Base-by-base conservation (phyloP, 2,888 invertebrate species). In the Charanyca ferruginea region DNA sequence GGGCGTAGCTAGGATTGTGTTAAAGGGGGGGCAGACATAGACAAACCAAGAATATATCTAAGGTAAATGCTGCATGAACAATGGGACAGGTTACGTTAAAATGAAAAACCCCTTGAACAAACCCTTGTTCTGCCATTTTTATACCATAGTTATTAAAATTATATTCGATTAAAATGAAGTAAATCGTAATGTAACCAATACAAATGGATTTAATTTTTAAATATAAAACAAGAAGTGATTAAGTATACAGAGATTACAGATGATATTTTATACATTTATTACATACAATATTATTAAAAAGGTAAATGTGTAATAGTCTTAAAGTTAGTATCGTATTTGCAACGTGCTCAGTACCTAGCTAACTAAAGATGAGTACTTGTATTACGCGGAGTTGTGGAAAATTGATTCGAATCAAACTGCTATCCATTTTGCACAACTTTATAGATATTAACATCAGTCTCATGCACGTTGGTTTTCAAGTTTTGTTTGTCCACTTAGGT, bases 201-300 rank as follows among this genome's bases (percentile, higher is more conserved):
- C 94, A 95, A 95, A 95, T 95, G 95, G 95, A 95, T 95, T 95
- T 95, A 95, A 94, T 95, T 95, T 94, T 95, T 93, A 95, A 95
- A 94, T 94, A 95, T 94, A 72, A 92, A 93, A 93, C 93, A 94
- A 94, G 83, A 92, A 93, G 94, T 95, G 95, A 95, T 94, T 95
- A 94, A 93, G 94, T 95, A 95, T 95, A 95, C 95, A 95, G 95
- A 95, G 94, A 95, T 94, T 94, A 95, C 93, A 95, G 95, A 95
- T 95, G 94, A 95, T 95, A 95, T 95, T 95, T 95, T 95, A 95
- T 95, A 95, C 95, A 95, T 94, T 95, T 95, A 95, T 95, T 95
- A 95, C 94, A 94, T 89, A 94, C 94, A 94, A 93, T 94, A 94
- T 95, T 94, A 94, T 94, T 93, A 93, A 92, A 91, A 87, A 80